A percentile compares a stretch with the other conserved stretches of the same genome.
These are phyloP conservation scores for Avahi laniger DNA, from an alignment of 2,797 vertebrate genomes.

Conservation along the genomic window DNA sequence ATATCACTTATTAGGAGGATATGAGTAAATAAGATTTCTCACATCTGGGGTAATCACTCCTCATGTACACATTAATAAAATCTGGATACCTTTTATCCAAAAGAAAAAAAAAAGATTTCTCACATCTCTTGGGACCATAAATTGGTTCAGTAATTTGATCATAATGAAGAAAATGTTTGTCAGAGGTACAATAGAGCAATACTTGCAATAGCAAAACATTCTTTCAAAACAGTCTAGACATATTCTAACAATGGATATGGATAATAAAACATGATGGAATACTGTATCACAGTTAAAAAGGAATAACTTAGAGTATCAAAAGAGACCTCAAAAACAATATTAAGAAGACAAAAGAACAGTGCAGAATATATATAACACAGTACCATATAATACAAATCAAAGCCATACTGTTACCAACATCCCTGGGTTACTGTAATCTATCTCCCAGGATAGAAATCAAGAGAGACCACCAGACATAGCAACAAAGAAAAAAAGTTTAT, in stretches of 20 bases:
- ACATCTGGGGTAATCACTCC: neutral
- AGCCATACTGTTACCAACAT: neutral
- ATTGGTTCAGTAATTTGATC: slow-evolving; percentile 1
- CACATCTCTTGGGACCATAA: neutral
- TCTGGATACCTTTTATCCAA: neutral
- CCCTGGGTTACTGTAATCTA: neutral
- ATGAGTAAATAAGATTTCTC: neutral
- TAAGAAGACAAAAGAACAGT: neutral
- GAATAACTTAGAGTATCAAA: neutral
- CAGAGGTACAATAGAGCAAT: neutral
- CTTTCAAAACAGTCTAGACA: neutral
- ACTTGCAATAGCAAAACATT: neutral
- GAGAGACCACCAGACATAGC: neutral
- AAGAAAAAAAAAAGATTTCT: slow-evolving; percentile 1
- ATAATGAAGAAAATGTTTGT: slow-evolving; percentile 32
- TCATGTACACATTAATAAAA: neutral
- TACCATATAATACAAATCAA: neutral
- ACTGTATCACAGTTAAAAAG: neutral
- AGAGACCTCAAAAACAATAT: neutral
- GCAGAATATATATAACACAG: neutral
- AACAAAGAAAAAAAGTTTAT: neutral
- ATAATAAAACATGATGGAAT: neutral
- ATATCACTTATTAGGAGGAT: neutral
- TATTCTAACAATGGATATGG: neutral
- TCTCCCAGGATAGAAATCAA: neutral